Conservation (phyloP, 1,140 invertebrate species). For the Hylyphantes graminicola region DNA sequence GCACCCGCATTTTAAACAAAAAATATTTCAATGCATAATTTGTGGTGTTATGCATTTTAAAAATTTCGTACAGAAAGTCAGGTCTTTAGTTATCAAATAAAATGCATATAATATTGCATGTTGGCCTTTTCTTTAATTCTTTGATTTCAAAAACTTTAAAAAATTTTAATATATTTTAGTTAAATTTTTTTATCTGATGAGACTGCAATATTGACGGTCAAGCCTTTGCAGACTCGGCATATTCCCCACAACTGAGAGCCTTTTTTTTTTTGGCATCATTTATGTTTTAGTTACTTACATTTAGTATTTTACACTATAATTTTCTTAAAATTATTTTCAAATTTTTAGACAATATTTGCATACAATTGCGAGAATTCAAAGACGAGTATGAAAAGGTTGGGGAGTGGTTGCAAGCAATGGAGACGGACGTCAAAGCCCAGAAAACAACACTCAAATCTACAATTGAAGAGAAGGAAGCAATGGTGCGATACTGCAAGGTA, state of each 20-base stretch:
- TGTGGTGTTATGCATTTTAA: no score
- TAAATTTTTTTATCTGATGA: no score
- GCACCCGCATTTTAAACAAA: no score
- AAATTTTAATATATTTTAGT: not conserved
- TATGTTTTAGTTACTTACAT: not conserved
- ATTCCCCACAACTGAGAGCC: no score
- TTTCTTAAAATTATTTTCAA: not conserved
- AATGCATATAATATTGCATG: no score
- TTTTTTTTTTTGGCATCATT: no score
- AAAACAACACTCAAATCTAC: conserved; percentile 85
- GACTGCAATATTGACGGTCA: no score
- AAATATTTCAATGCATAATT: no score
- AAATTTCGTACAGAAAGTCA: no score
- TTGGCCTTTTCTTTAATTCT: no score
- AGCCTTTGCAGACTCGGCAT: no score
- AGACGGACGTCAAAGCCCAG: conserved; percentile 90
- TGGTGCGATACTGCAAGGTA: conserved; percentile 73
- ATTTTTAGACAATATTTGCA: conserved; percentile 77
- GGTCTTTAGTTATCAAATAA: no score
- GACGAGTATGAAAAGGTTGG: conserved; percentile 91
- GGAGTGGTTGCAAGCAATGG: conserved; percentile 93
- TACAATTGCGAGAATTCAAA: conserved; percentile 89
- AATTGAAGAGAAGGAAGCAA: conserved; percentile 85
- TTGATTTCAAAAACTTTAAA: not conserved
- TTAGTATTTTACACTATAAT: not conserved